These are phyloP conservation scores for Melanostigma gelatinosum DNA, from an alignment of 2,113 vertebrate species.

Conservation along the genomic window DNA sequence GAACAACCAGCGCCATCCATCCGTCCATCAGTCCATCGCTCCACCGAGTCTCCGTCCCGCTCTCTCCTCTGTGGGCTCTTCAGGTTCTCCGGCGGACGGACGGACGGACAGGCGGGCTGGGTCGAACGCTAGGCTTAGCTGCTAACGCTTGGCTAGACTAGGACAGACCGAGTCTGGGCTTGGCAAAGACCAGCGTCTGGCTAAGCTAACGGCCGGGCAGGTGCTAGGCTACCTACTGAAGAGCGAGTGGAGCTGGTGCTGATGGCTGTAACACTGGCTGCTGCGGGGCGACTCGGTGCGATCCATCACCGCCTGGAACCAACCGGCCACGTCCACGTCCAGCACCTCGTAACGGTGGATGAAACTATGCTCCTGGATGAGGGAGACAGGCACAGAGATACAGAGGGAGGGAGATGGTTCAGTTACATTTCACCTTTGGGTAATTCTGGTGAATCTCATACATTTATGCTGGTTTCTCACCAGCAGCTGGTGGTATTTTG, in stretches of 20 bases:
- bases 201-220: conserved; percentile 40
- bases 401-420: background rate
- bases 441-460: background rate
- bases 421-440: background rate
- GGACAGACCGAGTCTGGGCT: conserved; percentile 61
- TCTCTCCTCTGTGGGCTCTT: conserved; percentile 41
- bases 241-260: conserved; percentile 94
- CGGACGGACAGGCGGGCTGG: conserved; percentile 46
- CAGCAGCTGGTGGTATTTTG: conserved; percentile 97
- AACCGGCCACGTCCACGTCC: conserved; percentile 94
- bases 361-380: conserved; percentile 90
- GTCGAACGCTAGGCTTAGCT: conserved; percentile 60
- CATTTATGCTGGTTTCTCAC: conserved; percentile 77
- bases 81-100: conserved; percentile 57
- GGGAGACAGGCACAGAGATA: background rate
- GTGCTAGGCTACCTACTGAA: conserved; percentile 88
- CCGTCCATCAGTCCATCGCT: conserved; percentile 55
- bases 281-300: conserved; percentile 93
- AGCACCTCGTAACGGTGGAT: conserved; percentile 92
- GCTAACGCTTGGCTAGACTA: conserved; percentile 63
- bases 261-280: conserved; percentile 91
- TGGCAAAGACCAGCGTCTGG: conserved; percentile 60
- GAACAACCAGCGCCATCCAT: conserved; percentile 20
- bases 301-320: conserved; percentile 97
- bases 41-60: conserved; percentile 15